Evolutionary conservation across 2,113 vertebrate species (phyloP), one percentile per base, ranked within the genome.

Genomic region (Xenopus laevis): DNA sequence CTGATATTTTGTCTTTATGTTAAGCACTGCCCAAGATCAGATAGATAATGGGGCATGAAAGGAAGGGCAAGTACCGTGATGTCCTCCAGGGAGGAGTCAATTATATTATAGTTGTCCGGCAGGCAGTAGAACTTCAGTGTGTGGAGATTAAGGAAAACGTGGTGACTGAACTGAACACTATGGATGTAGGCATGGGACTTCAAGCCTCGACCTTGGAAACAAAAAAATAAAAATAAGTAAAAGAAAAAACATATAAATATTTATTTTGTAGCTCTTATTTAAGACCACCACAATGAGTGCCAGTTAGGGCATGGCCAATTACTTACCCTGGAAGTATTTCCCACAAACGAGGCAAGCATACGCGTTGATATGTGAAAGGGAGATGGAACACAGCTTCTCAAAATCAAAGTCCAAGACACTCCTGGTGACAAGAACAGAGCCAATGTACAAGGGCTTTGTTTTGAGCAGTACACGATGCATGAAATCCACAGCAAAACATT

Each of bases 111-210:
- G 86, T 98, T 98, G 86, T 98, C 97, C 0, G 97, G 97, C 68
- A 99, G 88, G 79, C 97, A 99, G 85, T 99, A 98, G 81, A 99
- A 99, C 86, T 96, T 98, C 74, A 98, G 92, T 0, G 97, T 98
- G 84, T 98, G 96, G 57, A 99, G 89, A 79, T 99, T 99, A 69
- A 99, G 93, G 84, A 98, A 98, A 46, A 99, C 97, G 0, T 99
- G 97, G 72, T 99, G 97, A 78, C 93, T 93, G 46, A 97, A 93
- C 86, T 98, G 97, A 33, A 98, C 97, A 1, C 97, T 99, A 85
- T 98, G 97, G 64, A 96, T 99, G 81, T 98, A 98, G 3, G 97
- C 97, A 0, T 98, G 96, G 7, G 97, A 99, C 88, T 96, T 98
- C 80, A 96, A 84, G 45, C 97, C 97, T n/a, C 96, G 92, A 50